phyloP scores from a whole-genome alignment of 2,113 vertebrate genomes.

The Hylia prasina region DNA sequence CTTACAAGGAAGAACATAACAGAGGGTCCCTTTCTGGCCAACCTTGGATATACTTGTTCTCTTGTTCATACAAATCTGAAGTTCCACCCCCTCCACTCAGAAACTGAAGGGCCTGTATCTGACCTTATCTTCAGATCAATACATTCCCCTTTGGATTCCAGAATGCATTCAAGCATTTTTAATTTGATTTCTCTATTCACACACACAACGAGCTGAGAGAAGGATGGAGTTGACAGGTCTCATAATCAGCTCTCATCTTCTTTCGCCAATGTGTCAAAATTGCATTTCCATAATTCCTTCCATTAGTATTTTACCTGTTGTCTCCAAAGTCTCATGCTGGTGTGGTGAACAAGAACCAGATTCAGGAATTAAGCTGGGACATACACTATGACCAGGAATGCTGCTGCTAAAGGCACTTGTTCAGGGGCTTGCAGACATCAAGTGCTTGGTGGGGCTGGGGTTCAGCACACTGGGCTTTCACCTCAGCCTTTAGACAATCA shows the following conservation, averaged over 20 bases:
- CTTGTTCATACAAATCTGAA: not conserved
- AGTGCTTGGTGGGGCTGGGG: fast-evolving
- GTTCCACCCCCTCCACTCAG: not conserved
- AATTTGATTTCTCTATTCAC: slow-evolving; percentile 56
- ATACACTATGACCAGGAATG: fast-evolving
- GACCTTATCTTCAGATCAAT: not conserved
- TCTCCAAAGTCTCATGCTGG: not conserved
- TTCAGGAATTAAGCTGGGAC: not conserved
- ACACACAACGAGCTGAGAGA: not conserved
- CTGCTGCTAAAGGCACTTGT: not conserved
- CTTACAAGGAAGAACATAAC: not conserved
- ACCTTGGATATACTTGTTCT: not conserved
- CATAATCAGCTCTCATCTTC: slow-evolving; percentile 34
- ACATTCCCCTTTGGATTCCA: not conserved
- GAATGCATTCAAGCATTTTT: slow-evolving; percentile 9
- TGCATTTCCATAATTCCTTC: slow-evolving; percentile 23
- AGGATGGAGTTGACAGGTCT: slow-evolving; percentile 24
- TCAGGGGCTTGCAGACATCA: not conserved
- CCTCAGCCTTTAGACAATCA: not conserved
- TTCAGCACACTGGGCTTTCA: not conserved
- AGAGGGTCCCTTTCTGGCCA: not conserved
- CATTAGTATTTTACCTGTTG: not conserved
- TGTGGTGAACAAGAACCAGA: not conserved
- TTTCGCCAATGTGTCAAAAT: not conserved
- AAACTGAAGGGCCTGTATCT: not conserved